phyloP scores from a whole-genome alignment of 2,888 invertebrate species.

The Idaea aversata region DNA sequence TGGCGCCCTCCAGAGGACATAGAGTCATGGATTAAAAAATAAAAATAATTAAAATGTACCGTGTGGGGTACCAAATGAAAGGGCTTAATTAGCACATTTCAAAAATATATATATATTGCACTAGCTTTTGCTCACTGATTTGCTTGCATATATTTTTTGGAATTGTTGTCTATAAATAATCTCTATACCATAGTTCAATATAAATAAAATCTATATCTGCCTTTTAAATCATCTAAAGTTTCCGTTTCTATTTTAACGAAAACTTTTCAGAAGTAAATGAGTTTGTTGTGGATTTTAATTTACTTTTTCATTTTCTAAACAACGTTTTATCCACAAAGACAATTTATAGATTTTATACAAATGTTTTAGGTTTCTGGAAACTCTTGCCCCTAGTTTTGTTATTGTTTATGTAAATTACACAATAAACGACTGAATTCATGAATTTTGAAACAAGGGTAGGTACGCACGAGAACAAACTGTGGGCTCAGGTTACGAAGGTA shows the following conservation, averaged over 20 bases:
- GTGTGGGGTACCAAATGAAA: no score
- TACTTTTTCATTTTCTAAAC: background rate
- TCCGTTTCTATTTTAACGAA: background rate
- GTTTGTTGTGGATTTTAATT: background rate
- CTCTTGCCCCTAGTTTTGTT: constrained; percentile 19
- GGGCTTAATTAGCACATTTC: no score
- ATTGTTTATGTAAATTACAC: constrained; percentile 22
- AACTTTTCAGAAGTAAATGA: background rate
- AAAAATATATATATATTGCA: no score
- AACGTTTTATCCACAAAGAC: background rate
- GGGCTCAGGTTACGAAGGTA: background rate
- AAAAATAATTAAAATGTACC: no score
- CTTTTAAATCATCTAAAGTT: background rate
- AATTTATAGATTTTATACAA: background rate
- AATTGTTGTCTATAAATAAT: no score
- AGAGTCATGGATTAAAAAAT: no score
- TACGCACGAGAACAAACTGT: background rate
- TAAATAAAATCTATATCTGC: no score
- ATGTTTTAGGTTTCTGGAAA: background rate
- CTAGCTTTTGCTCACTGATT: no score
- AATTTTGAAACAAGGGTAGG: constrained; percentile 14
- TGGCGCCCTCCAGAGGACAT: no score
- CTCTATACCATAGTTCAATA: no score
- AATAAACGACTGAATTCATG: constrained; percentile 19
- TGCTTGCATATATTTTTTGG: no score